Base-by-base conservation (phyloP, 2,113 vertebrate species). In the Xiphorhynchus elegans region DNA sequence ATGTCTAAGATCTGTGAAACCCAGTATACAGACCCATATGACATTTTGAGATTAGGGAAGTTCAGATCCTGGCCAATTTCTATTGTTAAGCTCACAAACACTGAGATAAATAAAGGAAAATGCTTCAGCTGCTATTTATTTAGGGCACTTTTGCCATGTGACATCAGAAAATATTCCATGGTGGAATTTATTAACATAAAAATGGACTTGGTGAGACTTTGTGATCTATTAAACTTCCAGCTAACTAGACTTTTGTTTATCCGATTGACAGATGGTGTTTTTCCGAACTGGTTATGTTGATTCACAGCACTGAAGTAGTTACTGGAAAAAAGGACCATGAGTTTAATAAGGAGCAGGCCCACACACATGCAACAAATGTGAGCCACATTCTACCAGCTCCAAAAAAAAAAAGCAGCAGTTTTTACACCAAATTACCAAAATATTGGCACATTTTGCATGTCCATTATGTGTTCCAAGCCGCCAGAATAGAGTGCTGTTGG, bases 201-300 rank as follows among this genome's bases (percentile, higher is more conserved):
- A 83, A 92, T 92, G 82, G 83, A 93, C 89, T 87, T 88, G 52
- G 87, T 87, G 81, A 97, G 94, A 96, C 89, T 96, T 94, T 52
- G 88, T 93, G 92, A 96, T 88, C 95, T 95, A 96, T 96, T 95
- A 97, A 96, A 93, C 74, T 97, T 96, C 88, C 52, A 92, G 93
- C 93, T 87, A 94, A 97, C 69, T 82, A 93, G 79, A 78, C 67
- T 89, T 97, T 94, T 97, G 97, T 97, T 98, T 98, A 97, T 96
- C 84, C 95, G 93, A 75, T 96, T 11, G 16, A 88, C 98, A 98
- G 97, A 97, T 98, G 98, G 96, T 97, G 88, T 97, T 97, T 96
- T 97, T 98, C 97, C 91, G 86, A 96, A 97, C 95, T 29, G 29
- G 64, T 89, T 92, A 60, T 94, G 91, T 78, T 93, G 79, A 93